Base-by-base conservation (phyloP, 2,797 vertebrate species). In the Astyanax mexicanus region DNA sequence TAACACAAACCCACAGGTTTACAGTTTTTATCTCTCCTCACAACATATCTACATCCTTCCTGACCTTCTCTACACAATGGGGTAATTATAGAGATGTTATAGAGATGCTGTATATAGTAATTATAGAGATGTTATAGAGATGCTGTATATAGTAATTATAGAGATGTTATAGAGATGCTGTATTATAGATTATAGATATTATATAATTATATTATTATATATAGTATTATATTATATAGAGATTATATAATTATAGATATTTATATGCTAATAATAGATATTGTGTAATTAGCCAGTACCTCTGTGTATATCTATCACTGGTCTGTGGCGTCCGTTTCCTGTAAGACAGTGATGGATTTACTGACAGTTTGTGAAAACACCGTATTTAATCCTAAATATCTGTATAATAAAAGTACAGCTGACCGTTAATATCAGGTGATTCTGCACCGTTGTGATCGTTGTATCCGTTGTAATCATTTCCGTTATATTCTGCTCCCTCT, bases 271-370 rank as follows among this genome's bases (percentile, higher is more conserved):
- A n/a, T n/a, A n/a, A n/a, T n/a, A n/a, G n/a, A n/a, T n/a, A n/a
- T n/a, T n/a, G n/a, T n/a, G n/a, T n/a, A n/a, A n/a, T n/a, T n/a
- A n/a, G 12, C 11, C 45, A 42, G 77, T 85, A 93, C 92, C 92
- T 89, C 81, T 66, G 0, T 85, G 83, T 2, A 73, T 23, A 19
- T 89, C 84, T 3, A 38, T 75, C 70, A 91, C 78, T 2, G 86
- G 84, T 52, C 84, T 90, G 77, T 90, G 91, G 19, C 91, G 87
- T 9, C 90, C 91, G 2, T 92, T 92, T 60, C 90, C 93, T 93
- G 55, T 15, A 74, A 76, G 13, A 44, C 47, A 74, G 32, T 6
- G 8, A 71, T 23, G 19, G 45, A 61, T 54, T 10, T 44, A 3
- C 10, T 21, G 17, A 6, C 6, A 21, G 45, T 13, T 21, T 32